Conservation (phyloP, 2,888 invertebrate genomes). For the Eulithis prunata region DNA sequence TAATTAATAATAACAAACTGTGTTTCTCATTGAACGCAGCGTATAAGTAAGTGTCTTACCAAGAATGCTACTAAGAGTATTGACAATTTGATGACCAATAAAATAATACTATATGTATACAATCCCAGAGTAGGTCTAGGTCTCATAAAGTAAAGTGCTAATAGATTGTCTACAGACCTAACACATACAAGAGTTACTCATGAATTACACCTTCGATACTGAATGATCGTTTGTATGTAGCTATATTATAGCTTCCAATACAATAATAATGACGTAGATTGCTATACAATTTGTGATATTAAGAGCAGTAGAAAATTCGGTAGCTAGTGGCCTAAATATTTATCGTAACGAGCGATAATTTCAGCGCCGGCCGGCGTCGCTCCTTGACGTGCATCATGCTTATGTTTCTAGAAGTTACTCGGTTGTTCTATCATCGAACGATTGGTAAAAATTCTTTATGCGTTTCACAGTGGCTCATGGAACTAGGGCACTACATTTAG, state of each 20-base stretch:
- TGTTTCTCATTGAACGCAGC: not conserved
- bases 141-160: too few species aligned
- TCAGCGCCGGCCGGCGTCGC: conserved; percentile 41
- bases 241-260: not conserved
- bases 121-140: too few species aligned
- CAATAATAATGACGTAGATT: not conserved
- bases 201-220: not conserved
- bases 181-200: too few species aligned
- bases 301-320: conserved; percentile 42
- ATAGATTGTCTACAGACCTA: too few species aligned
- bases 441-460: too few species aligned
- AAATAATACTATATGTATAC: too few species aligned
- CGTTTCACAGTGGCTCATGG: too few species aligned
- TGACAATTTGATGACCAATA: too few species aligned
- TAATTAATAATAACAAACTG: not conserved
- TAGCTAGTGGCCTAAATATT: conserved; percentile 45
- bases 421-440: conserved; percentile 7
- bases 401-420: conserved; percentile 37
- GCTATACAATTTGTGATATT: conserved; percentile 6
- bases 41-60: too few species aligned
- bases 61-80: too few species aligned
- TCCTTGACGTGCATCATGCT: conserved; percentile 45
- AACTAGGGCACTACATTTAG: too few species aligned
- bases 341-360: conserved; percentile 58
- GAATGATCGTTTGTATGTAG: not conserved